These are phyloP conservation scores for Apis mellifera DNA, from an alignment of 1,140 invertebrate species.

Conservation along the genomic window DNA sequence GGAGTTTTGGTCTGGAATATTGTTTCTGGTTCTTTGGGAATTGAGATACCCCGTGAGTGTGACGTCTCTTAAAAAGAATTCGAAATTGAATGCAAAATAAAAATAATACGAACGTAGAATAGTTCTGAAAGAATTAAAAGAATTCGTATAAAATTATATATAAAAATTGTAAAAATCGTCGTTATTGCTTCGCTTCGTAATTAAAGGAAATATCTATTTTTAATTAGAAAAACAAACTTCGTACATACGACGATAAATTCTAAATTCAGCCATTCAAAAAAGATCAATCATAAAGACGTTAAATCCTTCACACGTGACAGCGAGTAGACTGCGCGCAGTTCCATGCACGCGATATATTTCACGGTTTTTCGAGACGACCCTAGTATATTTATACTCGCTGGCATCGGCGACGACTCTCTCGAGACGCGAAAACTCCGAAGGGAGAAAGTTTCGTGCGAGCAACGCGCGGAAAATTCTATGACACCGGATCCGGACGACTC, in stretches of 20 bases:
- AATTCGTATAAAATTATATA: no score
- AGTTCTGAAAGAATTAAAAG: background rate
- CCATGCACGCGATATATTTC: background rate
- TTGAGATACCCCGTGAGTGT: background rate
- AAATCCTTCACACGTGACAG: background rate
- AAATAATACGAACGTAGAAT: no score
- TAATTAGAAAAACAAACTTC: no score
- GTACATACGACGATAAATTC: no score
- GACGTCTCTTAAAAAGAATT: background rate
- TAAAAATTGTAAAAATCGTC: no score
- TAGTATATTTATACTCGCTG: constrained; percentile 27
- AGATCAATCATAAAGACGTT: background rate
- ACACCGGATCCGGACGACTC: constrained; percentile 25
- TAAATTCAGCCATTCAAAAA: no score
- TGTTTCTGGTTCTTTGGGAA: background rate
- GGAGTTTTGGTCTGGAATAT: background rate
- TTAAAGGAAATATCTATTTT: no score
- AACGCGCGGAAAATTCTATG: constrained; percentile 52
- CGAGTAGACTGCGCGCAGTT: background rate
- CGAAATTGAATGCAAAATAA: background rate
- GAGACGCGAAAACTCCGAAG: background rate
- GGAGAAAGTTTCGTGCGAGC: constrained; percentile 28
- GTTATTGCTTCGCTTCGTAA: no score
- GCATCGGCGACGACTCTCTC: constrained; percentile 11
- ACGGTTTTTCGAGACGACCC: constrained; percentile 16